Percentiles rank a stretch among this genome's conserved stretches.
Conservation (phyloP, 53 echinoderm and acorn worm species). For the Temnopleurus reevesii region DNA sequence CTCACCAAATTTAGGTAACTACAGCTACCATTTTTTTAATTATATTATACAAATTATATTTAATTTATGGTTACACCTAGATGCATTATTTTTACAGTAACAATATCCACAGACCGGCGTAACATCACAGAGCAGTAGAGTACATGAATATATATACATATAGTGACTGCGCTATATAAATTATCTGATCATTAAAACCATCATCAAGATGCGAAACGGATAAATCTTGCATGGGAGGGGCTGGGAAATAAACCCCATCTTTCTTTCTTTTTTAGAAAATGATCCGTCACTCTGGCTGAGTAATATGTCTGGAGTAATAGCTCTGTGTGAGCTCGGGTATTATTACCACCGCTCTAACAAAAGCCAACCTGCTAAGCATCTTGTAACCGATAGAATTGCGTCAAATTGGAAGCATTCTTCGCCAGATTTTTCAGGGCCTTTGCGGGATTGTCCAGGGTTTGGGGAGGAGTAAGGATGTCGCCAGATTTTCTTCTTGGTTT, state of each 20-base stretch:
- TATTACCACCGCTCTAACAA: background rate
- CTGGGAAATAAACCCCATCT: background rate
- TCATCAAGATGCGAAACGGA: too few relatives aligned
- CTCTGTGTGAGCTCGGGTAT: background rate
- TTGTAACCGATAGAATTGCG: slow-evolving; percentile 7
- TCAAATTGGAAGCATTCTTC: slow-evolving; percentile 15
- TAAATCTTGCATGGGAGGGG: too few relatives aligned
- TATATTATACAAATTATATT: too few relatives aligned
- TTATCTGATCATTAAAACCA: too few relatives aligned
- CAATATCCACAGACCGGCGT: too few relatives aligned
- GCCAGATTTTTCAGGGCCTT: background rate
- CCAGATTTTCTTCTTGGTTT: slow-evolving; percentile 19
- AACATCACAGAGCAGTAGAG: too few relatives aligned
- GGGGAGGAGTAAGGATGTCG: background rate
- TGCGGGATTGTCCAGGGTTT: background rate
- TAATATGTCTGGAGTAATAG: background rate
- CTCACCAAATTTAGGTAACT: too few relatives aligned
- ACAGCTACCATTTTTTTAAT: too few relatives aligned
- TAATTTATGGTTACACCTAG: too few relatives aligned
- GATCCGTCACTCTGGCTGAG: background rate
- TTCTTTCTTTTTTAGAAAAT: background rate
- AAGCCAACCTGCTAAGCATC: slow-evolving; percentile 33
- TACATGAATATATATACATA: too few relatives aligned
- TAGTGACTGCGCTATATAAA: too few relatives aligned
- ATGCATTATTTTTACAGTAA: too few relatives aligned